Evolutionary conservation across 2,888 invertebrate genomes (phyloP), one percentile per base, ranked within the genome.

Genomic region (Julus scanicus): DNA sequence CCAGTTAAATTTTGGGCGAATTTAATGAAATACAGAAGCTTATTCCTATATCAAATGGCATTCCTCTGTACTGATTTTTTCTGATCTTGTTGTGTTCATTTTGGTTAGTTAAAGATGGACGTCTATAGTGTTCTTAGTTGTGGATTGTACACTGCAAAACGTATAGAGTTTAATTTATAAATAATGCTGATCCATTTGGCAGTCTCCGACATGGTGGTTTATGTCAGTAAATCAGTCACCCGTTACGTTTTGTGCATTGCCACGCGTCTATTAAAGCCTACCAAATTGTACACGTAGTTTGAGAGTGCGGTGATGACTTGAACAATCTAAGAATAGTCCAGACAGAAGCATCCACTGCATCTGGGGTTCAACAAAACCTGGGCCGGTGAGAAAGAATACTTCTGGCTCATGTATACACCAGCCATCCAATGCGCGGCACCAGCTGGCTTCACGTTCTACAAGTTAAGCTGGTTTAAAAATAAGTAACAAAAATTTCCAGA

Each of bases 281-380:
- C 80, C 80, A 80, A 80, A 80, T 11, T 29, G 80, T 80, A 80
- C 80, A 80, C 80, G 80, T 80, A 80, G 29, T 80, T 80, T 80
- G 20, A 4, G 80, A 80, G 80, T 80, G 80, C 44, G 85, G 44
- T 85, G 85, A 85, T 85, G 85, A 85, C 85, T 85, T 85, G 40
- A 48, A 15, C n/a, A 39, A 48, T 15, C 85, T 85, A 85, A 85
- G 85, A 85, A 85, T 85, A 85, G 85, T 85, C 85, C 85, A 85
- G 85, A 85, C 85, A 85, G 49, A 40, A 85, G 49, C 85, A 85
- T 85, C 80, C 80, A 80, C 20, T 80, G 80, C 80, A 80, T 80
- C 37, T 17, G 49, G 85, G 85, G 85, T 85, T 85, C 85, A 85
- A 85, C 49, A 85, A 85, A 85, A 85, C 85, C 44, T 85, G 85